These are phyloP conservation scores for Electrona antarctica DNA, from an alignment of 2,113 vertebrate genomes.

Conservation along the genomic window DNA sequence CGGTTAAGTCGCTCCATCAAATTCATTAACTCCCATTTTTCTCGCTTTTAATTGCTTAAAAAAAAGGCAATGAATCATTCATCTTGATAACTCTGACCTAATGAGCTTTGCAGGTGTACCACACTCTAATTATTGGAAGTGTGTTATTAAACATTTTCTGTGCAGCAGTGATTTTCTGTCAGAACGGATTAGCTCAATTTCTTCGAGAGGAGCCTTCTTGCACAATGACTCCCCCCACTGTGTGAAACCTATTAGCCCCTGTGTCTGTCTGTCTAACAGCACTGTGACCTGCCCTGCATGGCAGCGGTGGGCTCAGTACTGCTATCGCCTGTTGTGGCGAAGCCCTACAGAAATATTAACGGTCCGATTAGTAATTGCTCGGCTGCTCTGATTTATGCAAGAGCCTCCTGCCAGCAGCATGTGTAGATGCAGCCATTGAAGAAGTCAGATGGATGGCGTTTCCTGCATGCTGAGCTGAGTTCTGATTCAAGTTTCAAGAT, in stretches of 20 bases:
- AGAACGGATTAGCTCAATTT: conserved; percentile 26
- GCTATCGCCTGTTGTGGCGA: background rate
- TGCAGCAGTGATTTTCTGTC: conserved; percentile 41
- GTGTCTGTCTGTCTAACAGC: background rate
- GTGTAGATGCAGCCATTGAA: too few species aligned
- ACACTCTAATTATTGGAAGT: conserved; percentile 36
- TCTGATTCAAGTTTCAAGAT: too few species aligned
- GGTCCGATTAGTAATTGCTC: too few species aligned
- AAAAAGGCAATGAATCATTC: conserved; percentile 31
- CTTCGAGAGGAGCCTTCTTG: conserved; percentile 4
- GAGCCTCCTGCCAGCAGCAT: too few species aligned
- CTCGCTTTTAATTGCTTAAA: conserved; percentile 33
- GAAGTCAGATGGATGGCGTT: too few species aligned
- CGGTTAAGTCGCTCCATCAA: conserved; percentile 33
- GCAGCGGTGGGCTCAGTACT: too few species aligned
- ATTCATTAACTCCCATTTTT: conserved; percentile 38
- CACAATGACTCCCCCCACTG: conserved; percentile 10
- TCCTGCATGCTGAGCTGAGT: too few species aligned
- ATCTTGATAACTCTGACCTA: conserved; percentile 37
- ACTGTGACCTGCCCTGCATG: too few species aligned
- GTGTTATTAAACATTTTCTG: conserved; percentile 54
- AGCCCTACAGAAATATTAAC: background rate
- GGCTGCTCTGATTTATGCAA: too few species aligned
- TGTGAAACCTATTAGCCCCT: conserved; percentile 1
- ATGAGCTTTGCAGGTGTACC: conserved; percentile 51